A percentile compares a stretch with the other conserved stretches of the same genome.
Conservation (phyloP, 2,797 vertebrate genomes). For the Tamandua tetradactyla region DNA sequence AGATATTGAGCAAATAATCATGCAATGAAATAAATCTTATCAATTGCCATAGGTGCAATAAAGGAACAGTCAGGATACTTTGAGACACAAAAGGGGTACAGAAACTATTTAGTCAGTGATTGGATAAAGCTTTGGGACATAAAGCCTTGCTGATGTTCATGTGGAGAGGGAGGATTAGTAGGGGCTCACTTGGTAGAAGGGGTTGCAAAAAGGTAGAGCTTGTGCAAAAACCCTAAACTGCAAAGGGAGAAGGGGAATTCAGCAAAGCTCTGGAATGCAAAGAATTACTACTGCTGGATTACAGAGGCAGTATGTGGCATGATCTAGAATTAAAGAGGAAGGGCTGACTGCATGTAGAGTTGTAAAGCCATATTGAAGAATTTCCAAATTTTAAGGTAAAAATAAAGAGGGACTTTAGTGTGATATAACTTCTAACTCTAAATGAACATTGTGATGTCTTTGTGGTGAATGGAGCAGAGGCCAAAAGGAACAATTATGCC, state of each 20-base stretch:
- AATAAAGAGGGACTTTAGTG: not conserved
- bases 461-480: not conserved
- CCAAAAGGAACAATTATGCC: not conserved
- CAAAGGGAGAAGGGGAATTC: not conserved
- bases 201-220: not conserved
- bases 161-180: not conserved
- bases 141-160: no score
- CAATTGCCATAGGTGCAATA: not conserved
- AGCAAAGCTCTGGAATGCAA: not conserved
- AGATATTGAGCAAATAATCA: not conserved
- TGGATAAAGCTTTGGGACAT: not conserved
- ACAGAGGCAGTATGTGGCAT: not conserved
- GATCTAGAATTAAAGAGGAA: not conserved
- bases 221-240: not conserved
- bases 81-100: accelerated
- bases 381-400: not conserved
- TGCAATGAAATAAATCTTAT: not conserved
- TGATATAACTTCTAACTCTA: not conserved
- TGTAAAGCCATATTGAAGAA: not conserved
- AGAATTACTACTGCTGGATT: not conserved
- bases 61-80: not conserved
- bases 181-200: not conserved
- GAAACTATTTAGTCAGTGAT: not conserved
- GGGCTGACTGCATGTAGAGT: not conserved
- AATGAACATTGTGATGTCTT: not conserved